Base-by-base conservation (phyloP, 2,888 invertebrate species). In the Fragum fragum region DNA sequence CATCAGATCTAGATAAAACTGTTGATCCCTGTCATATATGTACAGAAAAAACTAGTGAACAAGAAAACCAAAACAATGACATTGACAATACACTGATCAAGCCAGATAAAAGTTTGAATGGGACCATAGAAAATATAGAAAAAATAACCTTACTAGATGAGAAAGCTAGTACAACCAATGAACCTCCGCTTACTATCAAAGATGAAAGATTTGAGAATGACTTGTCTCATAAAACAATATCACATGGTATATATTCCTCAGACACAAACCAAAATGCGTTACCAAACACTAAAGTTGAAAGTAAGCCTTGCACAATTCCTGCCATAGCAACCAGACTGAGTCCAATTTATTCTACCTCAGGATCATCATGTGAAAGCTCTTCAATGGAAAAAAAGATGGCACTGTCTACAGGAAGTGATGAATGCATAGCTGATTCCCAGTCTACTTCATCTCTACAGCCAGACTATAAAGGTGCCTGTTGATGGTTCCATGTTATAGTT, bases 181-280 rank as follows among this genome's bases (percentile, higher is more conserved):
- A 57, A 57, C 23, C 57, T 57, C 23, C 9, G 57, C 21, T 57
- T 11, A 6, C 57, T 18, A 23, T 11, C 14, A 21, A 32, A 32
- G 61, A 28, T 63, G 28, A 63, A 6, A 32, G 32, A 16, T 16
- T 9, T 32, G 63, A 28, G 7, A n/a, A 63, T 32, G 36, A 32
- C 16, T 1, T 36, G 18, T 6, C 18, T 29, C 5, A 68, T 14
- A 26, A 9, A 21, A 39, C 36, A 21, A 21, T n/a, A 52, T 18
- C 61, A 63, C 21, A 47, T 61, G 21, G 16, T 42, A 39, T n/a
- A 73, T 2, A 26, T 28, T 36, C 21, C 0, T 18, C 28, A 7
- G 74, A 79, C 47, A 21, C n/a, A 7, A 79, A 75, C 66, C 71
- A 75, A 36, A 79, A 74, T 66, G 63, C 79, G 23, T 70, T 42